Evolutionary conservation across 2,797 vertebrate species (phyloP).

Genomic region (Megalops cyprinoides): DNA sequence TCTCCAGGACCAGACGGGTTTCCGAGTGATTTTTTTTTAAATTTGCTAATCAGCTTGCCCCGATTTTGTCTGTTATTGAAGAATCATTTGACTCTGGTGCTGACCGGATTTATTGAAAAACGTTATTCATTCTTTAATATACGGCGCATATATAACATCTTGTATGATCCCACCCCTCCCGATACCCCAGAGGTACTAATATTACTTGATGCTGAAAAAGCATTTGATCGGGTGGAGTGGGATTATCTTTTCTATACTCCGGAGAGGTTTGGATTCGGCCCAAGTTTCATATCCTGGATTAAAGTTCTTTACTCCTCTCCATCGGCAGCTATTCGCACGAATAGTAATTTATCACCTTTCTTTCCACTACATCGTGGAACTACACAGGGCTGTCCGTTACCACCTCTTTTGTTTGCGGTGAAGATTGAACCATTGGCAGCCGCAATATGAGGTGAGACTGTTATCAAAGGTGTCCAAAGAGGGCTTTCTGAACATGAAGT

Average conservation of each 20-base stretch:
- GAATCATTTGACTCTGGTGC: too few species aligned
- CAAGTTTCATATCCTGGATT: background rate
- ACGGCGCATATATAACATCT: background rate
- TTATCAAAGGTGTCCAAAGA: too few species aligned
- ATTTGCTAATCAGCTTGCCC: constrained; percentile 7
- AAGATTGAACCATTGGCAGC: too few species aligned
- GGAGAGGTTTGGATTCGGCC: background rate
- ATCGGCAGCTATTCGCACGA: too few species aligned
- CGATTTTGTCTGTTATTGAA: too few species aligned
- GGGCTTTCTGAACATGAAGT: too few species aligned
- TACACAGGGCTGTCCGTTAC: too few species aligned
- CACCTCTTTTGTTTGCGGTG: too few species aligned
- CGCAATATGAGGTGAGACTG: too few species aligned
- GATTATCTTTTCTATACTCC: background rate
- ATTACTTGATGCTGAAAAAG: background rate
- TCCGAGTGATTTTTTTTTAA: constrained; percentile 30
- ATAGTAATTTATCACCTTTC: too few species aligned
- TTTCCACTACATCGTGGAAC: too few species aligned
- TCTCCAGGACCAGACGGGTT: background rate
- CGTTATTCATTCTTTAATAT: background rate
- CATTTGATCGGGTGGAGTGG: too few species aligned
- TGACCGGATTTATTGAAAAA: background rate
- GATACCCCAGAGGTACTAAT: background rate
- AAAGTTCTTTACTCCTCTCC: background rate
- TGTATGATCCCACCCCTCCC: background rate